Base-by-base conservation (phyloP, 1,140 invertebrate species). In the Melipona quadrifasciata region DNA sequence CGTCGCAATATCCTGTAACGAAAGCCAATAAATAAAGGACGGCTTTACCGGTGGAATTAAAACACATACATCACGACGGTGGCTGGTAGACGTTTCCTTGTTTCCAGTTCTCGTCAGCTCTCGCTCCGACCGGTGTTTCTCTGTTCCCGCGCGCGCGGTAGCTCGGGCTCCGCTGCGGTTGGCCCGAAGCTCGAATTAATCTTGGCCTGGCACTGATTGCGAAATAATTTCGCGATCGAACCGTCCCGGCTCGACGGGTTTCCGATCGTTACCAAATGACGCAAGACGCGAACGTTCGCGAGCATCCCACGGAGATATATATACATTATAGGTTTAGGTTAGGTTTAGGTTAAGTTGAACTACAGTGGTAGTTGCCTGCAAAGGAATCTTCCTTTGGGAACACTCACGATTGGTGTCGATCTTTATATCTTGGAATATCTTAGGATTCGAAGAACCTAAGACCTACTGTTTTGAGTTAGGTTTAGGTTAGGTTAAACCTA, bases 1-100 rank as follows among this genome's bases (percentile, higher is more conserved):
- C 85, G 88, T 90, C 86, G 90, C 87, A 92, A 91, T 92, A 92
- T 91, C 88, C 90, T 87, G 90, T 90, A 90, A 91, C 91, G 80
- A 92, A 91, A 84, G 91, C 91, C 90, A 91, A 92, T 92, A 91
- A 91, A 92, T 91, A 92, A 91, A 91, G 87, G 85, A 90, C 87
- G 84, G 82, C 82, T 90, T 87, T 80, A 80, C 82, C 84, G 74
- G 39, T 85, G 84, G 88, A 92, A 92, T 92, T 92, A 92, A 92
- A 92, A 92, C 90, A 88, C 91, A 92, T 92, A 91, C 73, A 92
- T 92, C 91, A 92, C 90, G 85, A 84, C 82, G 81, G 47, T 81
- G 82, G 81, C 71, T 74, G 74, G 76, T 85, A 71, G 70, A 79
- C 85, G 75, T 87, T 78, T 85, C 82, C 79, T 80, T 77, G 67